phyloP scores from a whole-genome alignment of 92 coral and sea anemone species.

The Epizoanthus fatuus region DNA sequence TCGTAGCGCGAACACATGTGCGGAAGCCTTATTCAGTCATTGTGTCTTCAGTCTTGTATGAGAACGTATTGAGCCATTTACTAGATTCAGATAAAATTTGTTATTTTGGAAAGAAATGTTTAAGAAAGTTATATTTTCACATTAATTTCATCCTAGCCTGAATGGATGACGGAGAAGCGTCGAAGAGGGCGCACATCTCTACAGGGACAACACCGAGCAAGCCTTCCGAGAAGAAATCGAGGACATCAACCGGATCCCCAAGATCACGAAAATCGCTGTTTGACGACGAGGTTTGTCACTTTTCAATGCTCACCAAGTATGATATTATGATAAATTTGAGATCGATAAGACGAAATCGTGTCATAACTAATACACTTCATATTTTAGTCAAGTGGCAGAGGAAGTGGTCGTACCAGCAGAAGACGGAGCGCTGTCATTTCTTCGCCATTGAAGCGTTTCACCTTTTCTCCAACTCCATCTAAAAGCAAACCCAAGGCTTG shows the following conservation, averaged over 20 bases:
- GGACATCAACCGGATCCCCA: slow-evolving; percentile 3
- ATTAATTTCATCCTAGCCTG: slow-evolving; percentile 19
- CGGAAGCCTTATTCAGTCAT: not conserved
- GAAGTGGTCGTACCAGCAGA: slow-evolving; percentile 9
- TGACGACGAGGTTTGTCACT: not conserved
- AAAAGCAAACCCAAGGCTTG: slow-evolving; percentile 21
- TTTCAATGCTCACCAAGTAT: not conserved
- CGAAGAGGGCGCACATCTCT: slow-evolving; percentile 24
- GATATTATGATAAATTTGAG: not conserved
- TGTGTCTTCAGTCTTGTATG: not conserved
- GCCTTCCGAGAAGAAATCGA: slow-evolving; percentile 31
- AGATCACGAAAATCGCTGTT: too few species aligned
- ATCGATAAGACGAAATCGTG: not conserved
- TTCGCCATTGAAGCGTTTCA: slow-evolving; percentile 16
- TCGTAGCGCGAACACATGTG: slow-evolving; percentile 12
- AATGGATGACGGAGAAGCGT: slow-evolving; percentile 28
- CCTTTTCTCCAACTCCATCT: slow-evolving; percentile 7
- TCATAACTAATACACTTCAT: slow-evolving; percentile 8
- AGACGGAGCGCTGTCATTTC: slow-evolving; percentile 3
- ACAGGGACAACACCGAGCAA: slow-evolving; percentile 21
- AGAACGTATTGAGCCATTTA: slow-evolving; percentile 4
- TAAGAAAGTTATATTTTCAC: not conserved
- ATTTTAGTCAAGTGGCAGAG: not conserved
- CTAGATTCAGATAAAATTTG: not conserved
- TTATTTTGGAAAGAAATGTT: not conserved